A percentile compares a stretch with the other conserved stretches of the same genome.
Evolutionary conservation across 2,797 vertebrate genomes (phyloP).

Genomic region (Notolepis coatsorum): DNA sequence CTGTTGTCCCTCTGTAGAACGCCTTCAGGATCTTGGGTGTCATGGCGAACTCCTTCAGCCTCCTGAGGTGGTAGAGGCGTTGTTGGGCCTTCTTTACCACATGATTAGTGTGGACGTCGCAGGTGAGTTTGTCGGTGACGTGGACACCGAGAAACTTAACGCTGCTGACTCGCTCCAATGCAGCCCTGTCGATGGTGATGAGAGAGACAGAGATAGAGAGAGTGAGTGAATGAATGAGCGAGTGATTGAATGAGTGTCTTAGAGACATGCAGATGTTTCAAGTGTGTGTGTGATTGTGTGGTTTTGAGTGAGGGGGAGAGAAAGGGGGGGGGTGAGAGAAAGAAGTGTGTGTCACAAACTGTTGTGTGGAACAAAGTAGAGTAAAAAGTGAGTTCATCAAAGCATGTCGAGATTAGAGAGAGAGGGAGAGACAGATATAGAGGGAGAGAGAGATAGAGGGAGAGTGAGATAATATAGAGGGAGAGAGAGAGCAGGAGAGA

Average conservation of each 20-base stretch:
- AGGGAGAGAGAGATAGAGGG: background rate
- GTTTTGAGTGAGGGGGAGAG: background rate
- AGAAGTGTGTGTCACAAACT: constrained; percentile 18
- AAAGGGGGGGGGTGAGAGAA: background rate
- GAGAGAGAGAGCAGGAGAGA: background rate
- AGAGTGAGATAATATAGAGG: background rate
- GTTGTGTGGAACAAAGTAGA: constrained; percentile 31
- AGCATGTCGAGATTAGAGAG: constrained; percentile 16
- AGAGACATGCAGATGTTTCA: background rate
- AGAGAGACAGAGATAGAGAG: background rate
- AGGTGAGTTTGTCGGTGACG: no score
- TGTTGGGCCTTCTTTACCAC: no score
- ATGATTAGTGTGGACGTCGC: no score
- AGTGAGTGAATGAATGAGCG: constrained; percentile 13
- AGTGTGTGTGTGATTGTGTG: background rate
- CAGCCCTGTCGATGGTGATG: no score
- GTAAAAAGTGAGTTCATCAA: constrained; percentile 60
- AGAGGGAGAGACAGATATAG: background rate
- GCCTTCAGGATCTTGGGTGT: no score
- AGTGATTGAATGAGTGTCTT: no score
- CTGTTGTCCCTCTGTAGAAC: no score
- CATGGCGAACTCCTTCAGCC: no score
- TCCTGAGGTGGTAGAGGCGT: no score
- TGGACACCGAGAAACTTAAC: no score
- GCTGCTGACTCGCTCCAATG: no score